These are phyloP conservation scores for Cryptocheilus praepositus DNA, from an alignment of 2,888 invertebrate genomes.

Conservation along the genomic window DNA sequence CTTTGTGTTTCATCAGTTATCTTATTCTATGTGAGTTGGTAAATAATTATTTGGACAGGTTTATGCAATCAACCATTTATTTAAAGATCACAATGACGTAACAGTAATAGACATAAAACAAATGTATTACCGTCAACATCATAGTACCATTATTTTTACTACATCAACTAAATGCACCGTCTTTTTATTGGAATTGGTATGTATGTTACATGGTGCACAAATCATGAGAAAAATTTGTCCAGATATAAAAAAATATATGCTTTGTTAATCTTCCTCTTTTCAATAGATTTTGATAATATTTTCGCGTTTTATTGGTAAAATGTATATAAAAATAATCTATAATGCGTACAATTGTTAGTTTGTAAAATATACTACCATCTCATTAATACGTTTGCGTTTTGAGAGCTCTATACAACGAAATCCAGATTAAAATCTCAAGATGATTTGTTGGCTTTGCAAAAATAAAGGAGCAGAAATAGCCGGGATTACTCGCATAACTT, in stretches of 20 bases:
- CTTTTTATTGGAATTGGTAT: conserved; percentile 38
- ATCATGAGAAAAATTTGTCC: conserved; percentile 53
- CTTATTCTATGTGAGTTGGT: neutral
- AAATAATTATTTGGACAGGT: neutral
- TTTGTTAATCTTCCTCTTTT: conserved; percentile 35
- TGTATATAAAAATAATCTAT: conserved; percentile 69
- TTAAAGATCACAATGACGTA: conserved; percentile 66
- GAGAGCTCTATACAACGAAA: conserved; percentile 41
- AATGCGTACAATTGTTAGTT: conserved; percentile 61
- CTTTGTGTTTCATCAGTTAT: neutral
- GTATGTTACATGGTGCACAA: conserved; percentile 46
- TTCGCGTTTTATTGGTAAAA: conserved; percentile 55
- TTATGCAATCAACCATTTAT: conserved; percentile 54
- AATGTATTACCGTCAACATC: conserved; percentile 52
- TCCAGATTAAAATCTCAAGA: conserved; percentile 32
- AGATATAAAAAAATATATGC: conserved; percentile 56
- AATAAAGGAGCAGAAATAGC: conserved; percentile 20
- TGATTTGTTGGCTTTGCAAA: conserved; percentile 18
- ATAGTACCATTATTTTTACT: conserved; percentile 42
- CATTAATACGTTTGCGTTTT: conserved; percentile 40
- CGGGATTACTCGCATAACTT: conserved; percentile 20
- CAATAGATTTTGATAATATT: conserved; percentile 44
- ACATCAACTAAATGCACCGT: conserved; percentile 40
- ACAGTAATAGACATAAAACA: conserved; percentile 59
- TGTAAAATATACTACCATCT: conserved; percentile 56